These are phyloP conservation scores for Pseudolycoriella hygida DNA, from an alignment of 2,888 invertebrate genomes.

Conservation along the genomic window DNA sequence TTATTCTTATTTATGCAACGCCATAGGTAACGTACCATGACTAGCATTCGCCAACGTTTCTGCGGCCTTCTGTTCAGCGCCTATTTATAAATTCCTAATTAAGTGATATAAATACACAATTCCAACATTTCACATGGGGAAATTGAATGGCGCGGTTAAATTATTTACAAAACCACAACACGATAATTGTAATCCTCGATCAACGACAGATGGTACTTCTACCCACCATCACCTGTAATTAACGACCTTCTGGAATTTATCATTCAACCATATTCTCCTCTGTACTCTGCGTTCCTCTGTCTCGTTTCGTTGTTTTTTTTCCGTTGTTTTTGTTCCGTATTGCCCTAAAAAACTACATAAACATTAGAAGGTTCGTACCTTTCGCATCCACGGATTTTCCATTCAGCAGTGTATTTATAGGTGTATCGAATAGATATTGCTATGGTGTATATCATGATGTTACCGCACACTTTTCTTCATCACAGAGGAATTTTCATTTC, in stretches of 20 bases:
- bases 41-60: neutral
- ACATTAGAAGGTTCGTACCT: neutral
- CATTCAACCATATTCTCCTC: neutral
- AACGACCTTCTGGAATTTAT: constrained; percentile 1
- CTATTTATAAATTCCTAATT: too few relatives aligned
- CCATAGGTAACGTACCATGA: neutral
- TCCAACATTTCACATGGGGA: neutral
- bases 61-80: too few relatives aligned
- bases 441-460: too few relatives aligned
- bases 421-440: neutral
- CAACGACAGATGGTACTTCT: constrained; percentile 1
- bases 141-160: neutral
- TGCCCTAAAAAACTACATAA: neutral
- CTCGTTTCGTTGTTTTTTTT: neutral
- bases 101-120: neutral
- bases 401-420: neutral
- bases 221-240: constrained; percentile 1
- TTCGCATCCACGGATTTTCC: neutral
- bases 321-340: neutral
- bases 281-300: neutral
- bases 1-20: too few relatives aligned
- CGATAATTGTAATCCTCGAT: constrained; percentile 1
- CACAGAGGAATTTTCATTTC: neutral
- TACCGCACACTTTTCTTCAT: too few relatives aligned
- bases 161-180: constrained; percentile 1